Evolutionary conservation across 2,888 invertebrate species (phyloP).

Genomic region (Pollenia amentaria): DNA sequence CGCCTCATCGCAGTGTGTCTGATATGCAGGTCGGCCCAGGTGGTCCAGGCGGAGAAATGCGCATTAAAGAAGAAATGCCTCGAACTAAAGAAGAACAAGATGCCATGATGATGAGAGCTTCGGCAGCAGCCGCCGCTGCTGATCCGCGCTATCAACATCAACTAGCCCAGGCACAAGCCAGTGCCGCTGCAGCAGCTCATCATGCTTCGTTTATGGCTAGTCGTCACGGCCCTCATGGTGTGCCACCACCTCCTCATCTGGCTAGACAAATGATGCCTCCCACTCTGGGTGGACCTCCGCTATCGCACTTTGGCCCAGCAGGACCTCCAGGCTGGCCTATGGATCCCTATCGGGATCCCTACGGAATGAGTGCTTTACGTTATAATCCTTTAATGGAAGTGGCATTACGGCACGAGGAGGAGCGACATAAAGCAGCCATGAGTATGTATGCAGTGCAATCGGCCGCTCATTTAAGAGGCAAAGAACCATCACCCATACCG

Average conservation of each 20-base stretch:
- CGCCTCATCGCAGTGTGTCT: conserved; percentile 90
- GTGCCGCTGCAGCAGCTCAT: conserved; percentile 83
- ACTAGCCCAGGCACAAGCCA: conserved; percentile 82
- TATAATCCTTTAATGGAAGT: conserved; percentile 93
- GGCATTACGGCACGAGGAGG: conserved; percentile 91
- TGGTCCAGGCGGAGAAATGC: conserved; percentile 78
- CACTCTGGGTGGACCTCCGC: conserved; percentile 84
- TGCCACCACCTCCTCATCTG: conserved; percentile 85
- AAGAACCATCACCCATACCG: conserved; percentile 84
- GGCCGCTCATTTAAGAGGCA: conserved; percentile 83
- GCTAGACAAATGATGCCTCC: conserved; percentile 86
- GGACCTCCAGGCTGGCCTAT: conserved; percentile 86
- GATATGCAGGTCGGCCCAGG: conserved; percentile 82
- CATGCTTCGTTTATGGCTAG: conserved; percentile 85
- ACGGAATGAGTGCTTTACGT: conserved; percentile 87
- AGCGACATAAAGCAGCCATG: conserved; percentile 91
- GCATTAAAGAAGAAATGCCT: conserved; percentile 87
- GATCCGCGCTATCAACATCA: conserved; percentile 87
- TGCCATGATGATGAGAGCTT: conserved; percentile 84
- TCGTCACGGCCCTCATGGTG: conserved; percentile 85
- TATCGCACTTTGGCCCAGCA: conserved; percentile 87
- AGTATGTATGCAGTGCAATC: conserved; percentile 89
- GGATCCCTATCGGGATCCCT: conserved; percentile 89
- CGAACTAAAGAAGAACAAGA: conserved; percentile 85
- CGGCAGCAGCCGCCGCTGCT: conserved; percentile 77